Evolutionary conservation across 2,888 invertebrate species (phyloP).

Genomic region (Hermaeophaga mercurialis): DNA sequence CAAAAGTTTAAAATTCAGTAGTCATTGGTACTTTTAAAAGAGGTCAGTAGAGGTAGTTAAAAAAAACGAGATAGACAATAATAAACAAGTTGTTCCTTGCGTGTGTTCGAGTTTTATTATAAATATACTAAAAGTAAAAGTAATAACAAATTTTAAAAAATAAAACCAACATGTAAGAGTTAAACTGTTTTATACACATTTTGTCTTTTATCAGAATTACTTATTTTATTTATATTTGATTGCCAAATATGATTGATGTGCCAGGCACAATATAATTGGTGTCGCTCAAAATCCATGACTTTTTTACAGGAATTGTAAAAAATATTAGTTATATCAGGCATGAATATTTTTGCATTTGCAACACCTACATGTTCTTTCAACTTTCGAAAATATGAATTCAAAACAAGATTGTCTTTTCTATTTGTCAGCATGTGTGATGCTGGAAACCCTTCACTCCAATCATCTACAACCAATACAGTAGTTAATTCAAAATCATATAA

Average conservation of each 20-base stretch:
- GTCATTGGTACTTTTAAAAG: no score
- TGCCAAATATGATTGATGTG: neutral
- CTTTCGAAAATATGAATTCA: conserved; percentile 16
- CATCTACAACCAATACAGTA: conserved; percentile 29
- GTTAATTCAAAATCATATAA: conserved; percentile 30
- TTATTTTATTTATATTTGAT: neutral
- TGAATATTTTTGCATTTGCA: neutral
- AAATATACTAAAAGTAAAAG: no score
- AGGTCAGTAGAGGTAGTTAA: no score
- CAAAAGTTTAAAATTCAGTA: no score
- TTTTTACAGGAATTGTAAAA: neutral
- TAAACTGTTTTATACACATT: neutral
- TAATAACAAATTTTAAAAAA: no score
- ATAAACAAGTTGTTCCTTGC: no score
- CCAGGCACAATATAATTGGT: neutral
- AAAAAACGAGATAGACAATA: no score
- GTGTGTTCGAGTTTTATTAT: no score
- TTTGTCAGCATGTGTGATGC: conserved; percentile 30
- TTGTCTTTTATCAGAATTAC: neutral
- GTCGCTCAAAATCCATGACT: neutral
- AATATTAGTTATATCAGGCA: neutral
- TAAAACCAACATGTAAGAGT: no score
- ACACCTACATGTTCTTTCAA: neutral
- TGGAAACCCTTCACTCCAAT: conserved; percentile 31
- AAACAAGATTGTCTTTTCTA: conserved; percentile 28